Evolutionary conservation across 2,797 vertebrate genomes (phyloP), one percentile per base, ranked within the genome.

Genomic region (Sarcophilus harrisii): DNA sequence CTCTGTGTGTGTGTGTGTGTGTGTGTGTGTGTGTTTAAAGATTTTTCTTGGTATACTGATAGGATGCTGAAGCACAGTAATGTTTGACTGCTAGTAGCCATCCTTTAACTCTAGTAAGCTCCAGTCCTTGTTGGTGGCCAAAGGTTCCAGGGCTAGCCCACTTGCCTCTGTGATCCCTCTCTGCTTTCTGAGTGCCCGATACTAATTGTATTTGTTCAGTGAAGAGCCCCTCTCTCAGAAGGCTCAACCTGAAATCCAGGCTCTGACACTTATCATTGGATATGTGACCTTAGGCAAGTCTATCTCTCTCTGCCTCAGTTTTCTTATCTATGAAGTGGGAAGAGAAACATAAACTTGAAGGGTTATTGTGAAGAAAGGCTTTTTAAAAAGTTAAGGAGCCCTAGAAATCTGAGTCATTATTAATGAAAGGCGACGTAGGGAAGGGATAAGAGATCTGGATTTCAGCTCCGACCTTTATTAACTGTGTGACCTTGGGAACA

Each of bases 31-130:
- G 58, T 94, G 57, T 90, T 93, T 95, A 95, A 94, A 95, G 59
- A 93, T 96, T 96, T 91, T 92, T 87, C 12, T 30, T 97, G 94
- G 3, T 55, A 94, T 92, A 91, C 14, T 94, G 92, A 97, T 73
- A 4, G 92, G 92, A 91, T 93, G 87, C 32, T 91, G 97, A 97
- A 57, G 87, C 38, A 95, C 93, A 94, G 73, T 81, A 38, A 96
- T 94, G 58, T 93, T 73, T 90, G 18, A 49, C 93, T 21, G 62
- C 90, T 94, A 94, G 58, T 90, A 57, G 58, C 94, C 90, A 93
- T 45, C 11, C 45, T 62, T 92, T 49, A 91, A 28, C 91, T 93
- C 92, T 92, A 81, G 91, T 81, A 45, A 8, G 18, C 38, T 49
- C 38, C 10, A 4, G 73, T 49, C 9, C 38, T 45, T 81, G 3